A percentile compares a stretch with the other conserved stretches of the same genome.
These are phyloP conservation scores for Monochamus alternatus DNA, from an alignment of 2,888 invertebrate genomes.

Conservation along the genomic window DNA sequence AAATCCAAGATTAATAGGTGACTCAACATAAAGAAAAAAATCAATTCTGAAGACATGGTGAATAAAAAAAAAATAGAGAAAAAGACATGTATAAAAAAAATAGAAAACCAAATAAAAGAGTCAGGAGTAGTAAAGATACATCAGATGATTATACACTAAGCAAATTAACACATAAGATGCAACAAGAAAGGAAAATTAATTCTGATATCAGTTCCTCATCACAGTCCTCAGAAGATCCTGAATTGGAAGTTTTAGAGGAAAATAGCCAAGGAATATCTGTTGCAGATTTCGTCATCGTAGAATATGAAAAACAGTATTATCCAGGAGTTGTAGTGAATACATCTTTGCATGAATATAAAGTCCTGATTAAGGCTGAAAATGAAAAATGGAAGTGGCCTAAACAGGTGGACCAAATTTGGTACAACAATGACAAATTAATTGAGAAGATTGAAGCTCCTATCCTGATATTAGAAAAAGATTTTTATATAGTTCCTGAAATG, in stretches of 20 bases:
- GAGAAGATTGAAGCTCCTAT: conserved; percentile 24
- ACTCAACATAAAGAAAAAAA: conserved; percentile 16
- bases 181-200: conserved; percentile 17
- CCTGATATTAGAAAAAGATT: conserved; percentile 16
- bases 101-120: not conserved
- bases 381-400: not conserved
- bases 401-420: conserved; percentile 27
- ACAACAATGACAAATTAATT: conserved; percentile 13
- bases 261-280: conserved; percentile 29
- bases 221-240: conserved; percentile 16
- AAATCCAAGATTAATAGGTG: not conserved
- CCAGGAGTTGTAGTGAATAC: conserved; percentile 24
- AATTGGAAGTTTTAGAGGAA: conserved; percentile 20
- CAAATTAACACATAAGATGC: conserved; percentile 16
- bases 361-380: conserved; percentile 10
- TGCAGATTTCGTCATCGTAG: conserved; percentile 19
- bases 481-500: conserved; percentile 23
- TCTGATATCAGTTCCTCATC: conserved; percentile 21
- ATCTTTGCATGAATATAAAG: conserved; percentile 21
- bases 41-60: not conserved
- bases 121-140: not conserved
- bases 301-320: conserved; percentile 26
- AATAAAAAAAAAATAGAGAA: not conserved
- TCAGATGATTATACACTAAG: conserved; percentile 24
- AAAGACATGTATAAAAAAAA: not conserved